Base-by-base conservation (phyloP, 1,140 invertebrate species). In the Oscheius sp. region DNA sequence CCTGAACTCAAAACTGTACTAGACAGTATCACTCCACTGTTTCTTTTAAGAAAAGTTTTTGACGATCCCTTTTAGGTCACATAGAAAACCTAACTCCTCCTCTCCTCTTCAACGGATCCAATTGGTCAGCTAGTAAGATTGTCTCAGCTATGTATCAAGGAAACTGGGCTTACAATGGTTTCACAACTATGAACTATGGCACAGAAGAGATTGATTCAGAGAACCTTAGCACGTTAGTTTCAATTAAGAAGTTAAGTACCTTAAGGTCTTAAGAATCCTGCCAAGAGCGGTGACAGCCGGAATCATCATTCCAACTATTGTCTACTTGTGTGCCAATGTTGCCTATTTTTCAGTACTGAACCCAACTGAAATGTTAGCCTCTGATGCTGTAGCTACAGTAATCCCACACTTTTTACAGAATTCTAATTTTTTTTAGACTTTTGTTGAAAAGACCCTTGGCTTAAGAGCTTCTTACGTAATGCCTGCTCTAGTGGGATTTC, bases 101-200 rank as follows among this genome's bases (percentile, higher is more conserved):
- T 10, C 15, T 15, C 31, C 32, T 63, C 10, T 36, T 63, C 32
- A 26, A 71, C 18, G 59, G 42, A 32, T 49, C 26, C 42, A 26
- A 71, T 35, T 71, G 62, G 59, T 61, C 58, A 1, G 28, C 69
- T 31, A 49, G 58, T 20, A 35, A 34, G 10, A 71, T 71, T 65
- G 69, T 59, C 7, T 28, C 64, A 45, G 69, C 59, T 0, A 71
- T 71, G 36, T 71, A 71, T 58, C 69, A 71, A 38, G 69, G 69
- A n/a, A 62, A 52, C 31, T 71, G 69, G 69, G 69, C 69, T 7
- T 71, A 61, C 26, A 58, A 42, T 31, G 69, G 69, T 18, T 71
- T 49, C 26, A 58, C 59, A 1, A 71, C 69, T 20, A 18, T 71
- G 38, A 71, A 71, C 38, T 71, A 64, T 55, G 69, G 69, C 34